phyloP scores from a whole-genome alignment of 2,888 invertebrate species.

The Nymphalis polychloros region DNA sequence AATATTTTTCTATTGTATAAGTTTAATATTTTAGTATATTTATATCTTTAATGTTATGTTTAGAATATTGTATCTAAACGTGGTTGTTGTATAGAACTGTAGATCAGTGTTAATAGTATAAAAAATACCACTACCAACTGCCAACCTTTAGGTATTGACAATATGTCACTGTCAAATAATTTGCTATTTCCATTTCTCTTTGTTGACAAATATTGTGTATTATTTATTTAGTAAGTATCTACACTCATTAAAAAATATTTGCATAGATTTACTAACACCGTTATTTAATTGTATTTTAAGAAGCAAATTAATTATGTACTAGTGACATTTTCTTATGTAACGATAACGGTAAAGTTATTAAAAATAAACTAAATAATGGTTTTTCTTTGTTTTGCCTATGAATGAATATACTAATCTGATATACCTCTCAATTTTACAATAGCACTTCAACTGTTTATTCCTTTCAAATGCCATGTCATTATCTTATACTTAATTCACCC shows the following conservation, averaged over 20 bases:
- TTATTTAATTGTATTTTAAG: neutral
- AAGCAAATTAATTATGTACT: neutral
- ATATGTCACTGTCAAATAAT: constrained; percentile 7
- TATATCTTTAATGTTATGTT: no score
- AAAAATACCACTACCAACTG: neutral
- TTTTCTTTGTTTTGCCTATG: neutral
- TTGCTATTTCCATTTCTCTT: constrained; percentile 1
- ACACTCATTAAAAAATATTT: neutral
- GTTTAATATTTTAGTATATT: no score
- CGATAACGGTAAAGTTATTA: neutral
- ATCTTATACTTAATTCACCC: constrained; percentile 24
- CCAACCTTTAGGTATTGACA: neutral
- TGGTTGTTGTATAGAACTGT: no score
- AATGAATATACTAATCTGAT: neutral
- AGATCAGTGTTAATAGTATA: no score
- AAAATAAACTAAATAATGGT: neutral
- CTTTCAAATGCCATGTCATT: no score
- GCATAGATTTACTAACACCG: neutral
- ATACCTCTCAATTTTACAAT: neutral
- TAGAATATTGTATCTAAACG: no score
- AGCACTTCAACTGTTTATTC: neutral
- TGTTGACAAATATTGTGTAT: constrained; percentile 13
- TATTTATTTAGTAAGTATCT: constrained; percentile 7
- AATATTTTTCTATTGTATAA: no score
- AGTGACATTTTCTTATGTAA: neutral